Percentiles rank a stretch among this genome's conserved stretches.
Evolutionary conservation across 1,140 invertebrate genomes (phyloP).

Genomic region (Macrotrachela quadricornifera): DNA sequence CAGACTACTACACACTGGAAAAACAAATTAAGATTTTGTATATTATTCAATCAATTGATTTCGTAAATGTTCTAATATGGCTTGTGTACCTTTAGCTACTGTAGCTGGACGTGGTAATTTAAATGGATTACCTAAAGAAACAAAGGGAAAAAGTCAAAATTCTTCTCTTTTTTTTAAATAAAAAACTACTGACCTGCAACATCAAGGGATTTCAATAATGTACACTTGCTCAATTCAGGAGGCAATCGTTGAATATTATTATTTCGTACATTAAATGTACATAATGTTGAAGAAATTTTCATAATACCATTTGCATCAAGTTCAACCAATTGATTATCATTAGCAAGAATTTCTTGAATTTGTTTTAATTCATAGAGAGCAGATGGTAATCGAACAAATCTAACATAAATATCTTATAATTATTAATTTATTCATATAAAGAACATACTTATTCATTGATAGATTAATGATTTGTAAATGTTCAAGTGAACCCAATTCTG

Average conservation of each 20-base stretch:
- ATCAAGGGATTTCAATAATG: background rate
- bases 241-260: conserved; percentile 57
- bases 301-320: conserved; percentile 45
- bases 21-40: background rate
- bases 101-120: conserved; percentile 60
- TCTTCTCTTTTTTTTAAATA: background rate
- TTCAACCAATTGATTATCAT: conserved; percentile 50
- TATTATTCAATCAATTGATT: conserved; percentile 40
- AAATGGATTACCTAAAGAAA: conserved; percentile 52
- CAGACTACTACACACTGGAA: no score
- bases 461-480: conserved; percentile 54
- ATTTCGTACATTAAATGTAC: conserved; percentile 56
- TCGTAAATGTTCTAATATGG: conserved; percentile 56
- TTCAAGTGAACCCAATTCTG: conserved; percentile 39
- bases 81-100: conserved; percentile 58
- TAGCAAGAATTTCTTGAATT: conserved; percentile 55
- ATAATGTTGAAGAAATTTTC: conserved; percentile 39
- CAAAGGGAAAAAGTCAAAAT: conserved; percentile 41
- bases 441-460: conserved; percentile 59
- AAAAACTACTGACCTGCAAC: background rate
- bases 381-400: conserved; percentile 47
- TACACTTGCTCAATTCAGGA: conserved; percentile 48
- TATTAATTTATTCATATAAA: no score
- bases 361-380: conserved; percentile 48
- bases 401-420: no score